Conservation (phyloP, 2,888 invertebrate species). For the Nasonovia ribisnigri region DNA sequence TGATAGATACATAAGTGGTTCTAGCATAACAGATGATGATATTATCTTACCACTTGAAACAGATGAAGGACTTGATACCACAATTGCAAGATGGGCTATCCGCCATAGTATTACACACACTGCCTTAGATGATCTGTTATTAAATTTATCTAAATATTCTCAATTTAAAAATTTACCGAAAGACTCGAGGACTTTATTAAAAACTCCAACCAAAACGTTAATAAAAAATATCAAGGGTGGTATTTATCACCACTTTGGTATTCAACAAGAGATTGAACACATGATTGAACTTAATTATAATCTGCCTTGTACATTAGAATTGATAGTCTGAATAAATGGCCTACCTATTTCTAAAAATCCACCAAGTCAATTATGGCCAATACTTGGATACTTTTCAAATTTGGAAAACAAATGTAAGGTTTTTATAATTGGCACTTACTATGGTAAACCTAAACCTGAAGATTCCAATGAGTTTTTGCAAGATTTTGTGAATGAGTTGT, state of each 20-base stretch:
- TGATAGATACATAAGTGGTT: no score
- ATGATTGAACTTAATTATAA: slow-evolving; percentile 1
- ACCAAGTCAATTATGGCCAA: slow-evolving; percentile 56
- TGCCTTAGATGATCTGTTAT: neutral
- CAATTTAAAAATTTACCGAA: neutral
- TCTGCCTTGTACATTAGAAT: neutral
- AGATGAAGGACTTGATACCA: no score
- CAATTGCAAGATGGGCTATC: no score
- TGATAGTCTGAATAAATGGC: slow-evolving; percentile 35
- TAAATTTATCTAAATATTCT: neutral
- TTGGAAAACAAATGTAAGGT: slow-evolving; percentile 4
- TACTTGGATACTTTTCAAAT: slow-evolving; percentile 19
- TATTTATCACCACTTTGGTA: slow-evolving; percentile 12
- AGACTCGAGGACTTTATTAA: neutral
- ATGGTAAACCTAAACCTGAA: slow-evolving; percentile 56
- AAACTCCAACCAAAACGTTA: neutral
- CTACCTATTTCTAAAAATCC: slow-evolving; percentile 9
- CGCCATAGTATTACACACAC: no score
- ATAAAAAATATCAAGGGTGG: neutral
- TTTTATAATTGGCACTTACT: slow-evolving; percentile 52
- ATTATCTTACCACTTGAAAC: no score
- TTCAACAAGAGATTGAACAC: neutral
- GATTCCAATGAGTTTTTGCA: slow-evolving; percentile 45
- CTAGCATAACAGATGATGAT: no score
- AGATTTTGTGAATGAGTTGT: neutral